Evolutionary conservation across 2,888 invertebrate genomes (phyloP).

Genomic region (Pegoplata infirma): DNA sequence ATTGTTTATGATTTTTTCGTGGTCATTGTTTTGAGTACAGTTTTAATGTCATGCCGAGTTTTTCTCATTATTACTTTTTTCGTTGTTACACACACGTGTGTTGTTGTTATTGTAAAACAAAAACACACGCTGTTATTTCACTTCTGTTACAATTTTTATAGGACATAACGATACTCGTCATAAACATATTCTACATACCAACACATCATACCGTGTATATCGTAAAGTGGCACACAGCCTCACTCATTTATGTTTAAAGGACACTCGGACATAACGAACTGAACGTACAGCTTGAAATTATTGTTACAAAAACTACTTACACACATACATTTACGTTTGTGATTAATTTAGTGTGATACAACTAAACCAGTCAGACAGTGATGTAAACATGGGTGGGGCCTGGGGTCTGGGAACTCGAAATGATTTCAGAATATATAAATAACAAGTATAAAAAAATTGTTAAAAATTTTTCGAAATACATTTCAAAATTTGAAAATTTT

Average conservation of each 20-base stretch:
- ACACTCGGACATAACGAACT: no score
- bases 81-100: not conserved
- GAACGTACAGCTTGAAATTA: constrained; percentile 44
- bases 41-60: constrained; percentile 60
- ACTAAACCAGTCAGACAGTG: no score
- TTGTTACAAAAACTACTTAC: constrained; percentile 53
- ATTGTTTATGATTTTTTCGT: constrained; percentile 45
- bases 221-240: constrained; percentile 5
- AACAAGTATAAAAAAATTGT: no score
- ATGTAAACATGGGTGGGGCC: no score
- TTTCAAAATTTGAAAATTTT: no score
- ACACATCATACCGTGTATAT: not conserved
- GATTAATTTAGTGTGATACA: no score
- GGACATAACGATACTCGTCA: constrained; percentile 4
- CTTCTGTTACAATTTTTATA: constrained; percentile 39
- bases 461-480: no score
- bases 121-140: constrained; percentile 48
- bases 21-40: constrained; percentile 43
- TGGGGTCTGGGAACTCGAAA: no score
- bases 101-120: constrained; percentile 43
- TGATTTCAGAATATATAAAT: no score
- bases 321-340: no score
- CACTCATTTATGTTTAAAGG: constrained; percentile 27
- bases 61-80: constrained; percentile 57
- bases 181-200: constrained; percentile 11